Conservation (phyloP, 2,888 invertebrate species). For the Sceliomorpha sp. region DNA sequence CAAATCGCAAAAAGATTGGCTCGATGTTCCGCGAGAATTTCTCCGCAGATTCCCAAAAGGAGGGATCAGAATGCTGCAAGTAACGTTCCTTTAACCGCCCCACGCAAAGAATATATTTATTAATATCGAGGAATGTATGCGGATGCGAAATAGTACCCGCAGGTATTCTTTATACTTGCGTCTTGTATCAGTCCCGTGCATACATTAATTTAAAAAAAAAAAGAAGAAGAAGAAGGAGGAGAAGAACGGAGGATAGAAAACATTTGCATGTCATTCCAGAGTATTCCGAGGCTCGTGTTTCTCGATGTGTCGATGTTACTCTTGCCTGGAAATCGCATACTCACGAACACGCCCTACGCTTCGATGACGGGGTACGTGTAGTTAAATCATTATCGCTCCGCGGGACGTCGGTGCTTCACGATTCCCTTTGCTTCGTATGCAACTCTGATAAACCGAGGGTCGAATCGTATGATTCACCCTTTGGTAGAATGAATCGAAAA, state of each 20-base stretch:
- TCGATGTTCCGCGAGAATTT: no score
- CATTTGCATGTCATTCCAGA: slow-evolving; percentile 53
- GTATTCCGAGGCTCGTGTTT: slow-evolving; percentile 42
- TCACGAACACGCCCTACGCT: slow-evolving; percentile 51
- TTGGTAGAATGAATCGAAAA: slow-evolving; percentile 50
- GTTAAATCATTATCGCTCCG: slow-evolving; percentile 55
- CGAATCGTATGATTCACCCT: slow-evolving; percentile 49
- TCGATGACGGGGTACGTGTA: slow-evolving; percentile 53
- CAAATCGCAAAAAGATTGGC: slow-evolving; percentile 32
- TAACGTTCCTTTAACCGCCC: no score
- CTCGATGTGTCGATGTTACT: slow-evolving; percentile 47
- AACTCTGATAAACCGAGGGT: slow-evolving; percentile 48
- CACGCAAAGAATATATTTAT: no score
- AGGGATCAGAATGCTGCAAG: no score
- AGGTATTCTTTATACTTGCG: slow-evolving; percentile 18
- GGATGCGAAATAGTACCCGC: slow-evolving; percentile 15
- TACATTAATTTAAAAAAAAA: slow-evolving; percentile 42
- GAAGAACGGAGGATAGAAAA: no score
- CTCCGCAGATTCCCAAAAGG: no score
- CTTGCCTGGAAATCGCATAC: slow-evolving; percentile 51
- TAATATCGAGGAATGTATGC: slow-evolving; percentile 15
- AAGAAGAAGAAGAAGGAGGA: no score
- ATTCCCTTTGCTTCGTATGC: slow-evolving; percentile 51
- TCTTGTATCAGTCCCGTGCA: slow-evolving; percentile 27
- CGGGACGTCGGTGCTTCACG: slow-evolving; percentile 52